Base-by-base conservation (phyloP, 2,888 invertebrate genomes). In the Drosophila longiperda region DNA sequence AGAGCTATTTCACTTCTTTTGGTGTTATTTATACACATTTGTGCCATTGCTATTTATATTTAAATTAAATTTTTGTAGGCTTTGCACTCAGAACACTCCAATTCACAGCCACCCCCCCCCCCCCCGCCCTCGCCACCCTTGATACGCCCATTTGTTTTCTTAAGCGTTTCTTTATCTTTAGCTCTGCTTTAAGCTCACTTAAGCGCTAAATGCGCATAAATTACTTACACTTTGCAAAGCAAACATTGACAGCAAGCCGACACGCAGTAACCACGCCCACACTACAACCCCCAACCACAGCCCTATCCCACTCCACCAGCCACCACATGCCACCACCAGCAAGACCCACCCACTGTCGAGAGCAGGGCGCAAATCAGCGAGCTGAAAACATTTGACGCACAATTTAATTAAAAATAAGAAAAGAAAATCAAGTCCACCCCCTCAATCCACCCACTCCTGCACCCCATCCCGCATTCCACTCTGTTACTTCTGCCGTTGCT, bases 151-250 rank as follows among this genome's bases (percentile, higher is more conserved):
- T 52, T 71, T 64, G 23, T 60, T 75, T 45, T 74, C 86, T 86
- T 81, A 73, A 82, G 78, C 81, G 69, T 70, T 83, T 79, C 78
- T 76, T 83, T 81, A 79, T 77, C 75, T 75, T 77, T 82, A 59
- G 84, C 78, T 80, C 75, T 73, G 73, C 66, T 87, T 82, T 86
- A 78, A 88, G 86, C 86, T 76, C 88, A 88, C 86, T 87, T 88
- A 72, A 88, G 86, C 83, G 83, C 88, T 87, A 88, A 87, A 87
- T 87, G 88, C 86, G 88, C 88, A 87, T 87, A 88, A 87, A 87
- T 88, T 87, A 88, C 84, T 88, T 84, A 87, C 88, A 86, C 88
- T 87, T 88, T 84, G 78, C 75, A 82, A 77, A 78, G 82, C 89
- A 87, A 87, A 86, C 89, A 88, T 88, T 86, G 88, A 87, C 86